These are phyloP conservation scores for Teinopalpus imperialis DNA, from an alignment of 2,888 invertebrate species.

Conservation along the genomic window DNA sequence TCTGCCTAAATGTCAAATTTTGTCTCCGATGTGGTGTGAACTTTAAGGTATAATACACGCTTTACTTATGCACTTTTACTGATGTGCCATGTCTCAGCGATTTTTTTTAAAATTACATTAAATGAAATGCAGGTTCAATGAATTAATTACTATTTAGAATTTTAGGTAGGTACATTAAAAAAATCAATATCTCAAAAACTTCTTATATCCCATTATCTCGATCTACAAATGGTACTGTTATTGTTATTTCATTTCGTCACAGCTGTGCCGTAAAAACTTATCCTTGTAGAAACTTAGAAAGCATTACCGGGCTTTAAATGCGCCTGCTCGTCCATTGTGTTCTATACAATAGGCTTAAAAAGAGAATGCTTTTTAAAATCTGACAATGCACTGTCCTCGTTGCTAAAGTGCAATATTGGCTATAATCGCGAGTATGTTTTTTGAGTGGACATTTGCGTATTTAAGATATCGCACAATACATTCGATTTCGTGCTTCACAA, in stretches of 20 bases:
- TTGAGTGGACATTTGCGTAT: conserved; percentile 11
- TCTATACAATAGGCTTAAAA: conserved; percentile 18
- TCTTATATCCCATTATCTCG: no score
- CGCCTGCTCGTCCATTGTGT: conserved; percentile 12
- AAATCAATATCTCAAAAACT: no score
- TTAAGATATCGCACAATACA: conserved; percentile 22
- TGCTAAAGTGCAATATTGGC: conserved; percentile 21
- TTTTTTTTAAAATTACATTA: no score
- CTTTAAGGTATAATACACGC: no score
- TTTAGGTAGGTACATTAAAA: no score
- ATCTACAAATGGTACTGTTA: neutral
- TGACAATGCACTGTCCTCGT: conserved; percentile 18
- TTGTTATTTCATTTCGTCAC: conserved; percentile 5
- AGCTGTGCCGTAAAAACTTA: conserved; percentile 22
- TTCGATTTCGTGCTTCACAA: conserved; percentile 36
- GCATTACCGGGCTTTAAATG: conserved; percentile 18
- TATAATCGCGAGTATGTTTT: conserved; percentile 18
- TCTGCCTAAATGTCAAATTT: no score
- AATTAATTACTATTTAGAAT: no score
- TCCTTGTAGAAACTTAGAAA: conserved; percentile 16
- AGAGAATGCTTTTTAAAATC: conserved; percentile 18
- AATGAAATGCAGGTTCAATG: no score
- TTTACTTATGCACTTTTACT: no score
- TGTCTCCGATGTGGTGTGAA: no score
- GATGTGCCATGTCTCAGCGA: no score